A percentile compares a stretch with the other conserved stretches of the same genome.
phyloP scores from a whole-genome alignment of 1,140 invertebrate species.

The Ceratina australensis region DNA sequence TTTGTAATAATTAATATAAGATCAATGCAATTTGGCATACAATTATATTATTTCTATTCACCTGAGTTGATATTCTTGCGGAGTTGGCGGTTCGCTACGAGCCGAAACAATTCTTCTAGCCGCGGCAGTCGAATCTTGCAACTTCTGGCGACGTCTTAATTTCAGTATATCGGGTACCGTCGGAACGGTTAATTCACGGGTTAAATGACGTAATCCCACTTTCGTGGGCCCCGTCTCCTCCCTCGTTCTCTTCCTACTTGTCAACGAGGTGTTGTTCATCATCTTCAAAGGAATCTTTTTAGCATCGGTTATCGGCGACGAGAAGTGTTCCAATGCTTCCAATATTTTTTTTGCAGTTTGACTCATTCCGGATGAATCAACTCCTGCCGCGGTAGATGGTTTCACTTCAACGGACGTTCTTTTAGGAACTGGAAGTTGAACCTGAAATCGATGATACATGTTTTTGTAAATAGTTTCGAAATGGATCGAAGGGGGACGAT shows the following conservation, averaged over 20 bases:
- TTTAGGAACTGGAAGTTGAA: constrained; percentile 73
- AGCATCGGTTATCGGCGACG: constrained; percentile 86
- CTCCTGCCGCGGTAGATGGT: constrained; percentile 71
- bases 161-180: constrained; percentile 83
- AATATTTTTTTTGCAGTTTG: constrained; percentile 85
- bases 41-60: constrained; percentile 48
- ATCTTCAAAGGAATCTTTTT: constrained; percentile 83
- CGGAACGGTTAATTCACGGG: constrained; percentile 80
- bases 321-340: constrained; percentile 86
- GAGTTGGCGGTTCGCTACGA: constrained; percentile 52
- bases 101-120: constrained; percentile 83
- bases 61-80: constrained; percentile 74
- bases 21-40: neutral
- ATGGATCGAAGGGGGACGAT: neutral
- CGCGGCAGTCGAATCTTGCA: constrained; percentile 83
- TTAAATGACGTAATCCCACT: constrained; percentile 76
- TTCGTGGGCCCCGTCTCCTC: constrained; percentile 61
- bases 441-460: constrained; percentile 48
- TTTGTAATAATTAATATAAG: neutral
- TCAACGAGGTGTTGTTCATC: constrained; percentile 32
- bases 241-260: constrained; percentile 61
- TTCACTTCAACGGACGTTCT: constrained; percentile 78
- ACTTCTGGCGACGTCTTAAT: constrained; percentile 78
- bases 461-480: neutral
- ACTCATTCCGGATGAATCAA: constrained; percentile 77